Conservation (phyloP, 1,140 invertebrate species). For the Drosophila sturtevanti region DNA sequence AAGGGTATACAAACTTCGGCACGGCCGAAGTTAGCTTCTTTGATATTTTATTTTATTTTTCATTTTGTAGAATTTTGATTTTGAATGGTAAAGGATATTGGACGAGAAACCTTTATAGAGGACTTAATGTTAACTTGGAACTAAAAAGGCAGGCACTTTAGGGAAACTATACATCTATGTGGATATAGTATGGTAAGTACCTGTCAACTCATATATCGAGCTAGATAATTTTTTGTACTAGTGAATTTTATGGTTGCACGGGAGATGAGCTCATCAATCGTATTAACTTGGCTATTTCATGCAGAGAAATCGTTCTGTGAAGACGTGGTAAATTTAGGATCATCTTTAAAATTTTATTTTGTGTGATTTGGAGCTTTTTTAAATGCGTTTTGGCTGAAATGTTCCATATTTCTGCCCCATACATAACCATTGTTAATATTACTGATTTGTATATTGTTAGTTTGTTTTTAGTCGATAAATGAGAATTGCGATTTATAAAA, state of each 20-base stretch:
- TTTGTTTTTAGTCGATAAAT: slow-evolving; percentile 16
- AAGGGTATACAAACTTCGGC: too few relatives aligned
- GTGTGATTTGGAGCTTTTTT: too few relatives aligned
- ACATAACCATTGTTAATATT: slow-evolving; percentile 10
- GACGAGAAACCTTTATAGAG: not conserved
- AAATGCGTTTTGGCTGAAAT: too few relatives aligned
- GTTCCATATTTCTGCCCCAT: too few relatives aligned
- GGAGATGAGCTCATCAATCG: not conserved
- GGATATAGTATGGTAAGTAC: not conserved
- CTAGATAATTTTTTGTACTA: not conserved
- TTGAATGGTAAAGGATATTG: not conserved
- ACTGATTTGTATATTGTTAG: slow-evolving; percentile 12
- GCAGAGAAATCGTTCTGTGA: not conserved
- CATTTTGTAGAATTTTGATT: not conserved
- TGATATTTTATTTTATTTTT: too few relatives aligned
- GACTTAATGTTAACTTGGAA: not conserved
- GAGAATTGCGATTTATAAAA: slow-evolving; percentile 9
- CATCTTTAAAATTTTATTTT: too few relatives aligned
- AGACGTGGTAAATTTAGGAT: not conserved
- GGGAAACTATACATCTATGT: not conserved
- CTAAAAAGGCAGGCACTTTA: too few relatives aligned
- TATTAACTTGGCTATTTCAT: not conserved
- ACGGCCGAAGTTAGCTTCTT: too few relatives aligned
- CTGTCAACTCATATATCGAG: not conserved
- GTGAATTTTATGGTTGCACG: not conserved